Conservation (phyloP, 2,797 vertebrate genomes). For the Cephalopachus bancanus region DNA sequence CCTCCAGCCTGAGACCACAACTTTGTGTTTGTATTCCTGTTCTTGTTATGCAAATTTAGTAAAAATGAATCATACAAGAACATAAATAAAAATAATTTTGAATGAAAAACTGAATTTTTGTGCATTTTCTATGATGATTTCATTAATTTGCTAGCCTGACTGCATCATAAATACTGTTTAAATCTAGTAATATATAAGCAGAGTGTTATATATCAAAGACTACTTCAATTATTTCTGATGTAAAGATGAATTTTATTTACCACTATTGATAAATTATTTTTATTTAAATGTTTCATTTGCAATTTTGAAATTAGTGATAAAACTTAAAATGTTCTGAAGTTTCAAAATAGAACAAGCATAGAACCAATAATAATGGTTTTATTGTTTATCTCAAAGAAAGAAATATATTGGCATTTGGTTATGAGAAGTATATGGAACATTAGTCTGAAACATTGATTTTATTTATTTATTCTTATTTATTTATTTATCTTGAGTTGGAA, state of each 20-base stretch:
- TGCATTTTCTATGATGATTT: not conserved
- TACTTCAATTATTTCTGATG: not conserved
- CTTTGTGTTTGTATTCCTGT: not conserved
- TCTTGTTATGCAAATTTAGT: not conserved
- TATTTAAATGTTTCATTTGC: not conserved
- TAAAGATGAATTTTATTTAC: not conserved
- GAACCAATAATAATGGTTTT: not conserved
- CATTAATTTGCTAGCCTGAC: not conserved
- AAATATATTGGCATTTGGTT: not conserved
- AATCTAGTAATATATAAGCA: not conserved
- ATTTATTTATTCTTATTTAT: no score
- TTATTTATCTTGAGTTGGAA: no score
- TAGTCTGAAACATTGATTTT: not conserved
- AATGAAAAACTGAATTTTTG: not conserved
- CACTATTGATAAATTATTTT: not conserved
- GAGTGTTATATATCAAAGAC: not conserved
- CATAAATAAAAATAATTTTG: not conserved
- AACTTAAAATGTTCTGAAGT: not conserved
- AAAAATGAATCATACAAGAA: not conserved
- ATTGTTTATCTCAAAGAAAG: not conserved
- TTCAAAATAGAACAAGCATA: not conserved
- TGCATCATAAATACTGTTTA: not conserved
- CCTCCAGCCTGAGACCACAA: not conserved
- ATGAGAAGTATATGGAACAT: not conserved
- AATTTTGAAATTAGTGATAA: not conserved